Evolutionary conservation across 2,113 vertebrate genomes (phyloP).

Genomic region (Picathartes gymnocephalus): DNA sequence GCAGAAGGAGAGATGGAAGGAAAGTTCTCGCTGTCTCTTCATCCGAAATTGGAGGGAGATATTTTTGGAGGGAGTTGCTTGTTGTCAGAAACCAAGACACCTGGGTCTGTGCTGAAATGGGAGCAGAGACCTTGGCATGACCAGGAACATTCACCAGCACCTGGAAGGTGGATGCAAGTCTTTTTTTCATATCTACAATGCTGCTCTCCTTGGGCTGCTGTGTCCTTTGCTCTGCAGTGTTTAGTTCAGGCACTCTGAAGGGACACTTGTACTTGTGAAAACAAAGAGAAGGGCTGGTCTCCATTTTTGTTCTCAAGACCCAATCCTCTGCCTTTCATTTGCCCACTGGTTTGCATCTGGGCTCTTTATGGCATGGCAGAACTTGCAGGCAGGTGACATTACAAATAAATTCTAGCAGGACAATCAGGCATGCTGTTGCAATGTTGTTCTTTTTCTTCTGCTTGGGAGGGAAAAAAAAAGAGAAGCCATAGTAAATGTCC

Average conservation of each 20-base stretch:
- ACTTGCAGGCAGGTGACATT: background rate
- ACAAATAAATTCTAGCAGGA: background rate
- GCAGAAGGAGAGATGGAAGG: background rate
- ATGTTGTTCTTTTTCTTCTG: background rate
- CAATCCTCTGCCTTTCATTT: background rate
- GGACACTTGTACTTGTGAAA: background rate
- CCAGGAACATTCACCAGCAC: background rate
- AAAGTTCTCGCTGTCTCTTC: background rate
- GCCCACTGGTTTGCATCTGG: background rate
- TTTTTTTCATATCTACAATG: background rate
- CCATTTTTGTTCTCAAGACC: background rate
- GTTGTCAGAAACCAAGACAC: background rate
- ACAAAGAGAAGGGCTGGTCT: background rate
- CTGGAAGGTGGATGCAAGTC: background rate
- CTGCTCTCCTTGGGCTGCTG: background rate
- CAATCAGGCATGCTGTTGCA: background rate
- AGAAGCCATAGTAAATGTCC: background rate
- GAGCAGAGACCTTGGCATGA: background rate
- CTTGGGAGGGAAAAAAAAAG: accelerated
- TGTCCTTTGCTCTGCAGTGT: background rate
- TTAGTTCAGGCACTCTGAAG: background rate
- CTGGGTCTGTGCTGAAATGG: background rate
- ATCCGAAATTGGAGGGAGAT: background rate
- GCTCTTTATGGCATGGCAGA: background rate
- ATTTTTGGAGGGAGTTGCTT: background rate